Base-by-base conservation (phyloP, 35 echinoderm and acorn worm species). In the Chiridota heheva region DNA sequence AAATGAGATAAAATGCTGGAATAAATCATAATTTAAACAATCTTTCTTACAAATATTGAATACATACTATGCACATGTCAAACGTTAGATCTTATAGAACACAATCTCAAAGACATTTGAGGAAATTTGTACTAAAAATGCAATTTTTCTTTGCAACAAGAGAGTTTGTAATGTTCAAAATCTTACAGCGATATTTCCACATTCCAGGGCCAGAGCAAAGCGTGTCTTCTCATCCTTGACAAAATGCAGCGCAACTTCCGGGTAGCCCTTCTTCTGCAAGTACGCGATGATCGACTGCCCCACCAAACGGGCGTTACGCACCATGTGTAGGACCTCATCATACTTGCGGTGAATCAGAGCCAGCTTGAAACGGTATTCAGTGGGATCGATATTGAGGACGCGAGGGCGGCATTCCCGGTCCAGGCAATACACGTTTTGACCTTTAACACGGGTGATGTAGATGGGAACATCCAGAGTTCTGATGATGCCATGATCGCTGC, bases 241-340 rank as follows among this genome's bases (percentile, higher is more conserved):
- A 68, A 96, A 96, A 58, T 96, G 93, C 20, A 96, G 80, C 3
- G 93, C 93, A 13, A 96, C 93, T 72, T 96, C 93, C 27, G 93
- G 93, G 78, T 96, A 96, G 0, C 93, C 93, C 69, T 96, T 96
- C 93, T 96, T 91, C 88, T 96, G 93, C 26, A 96, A 84, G 73
- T 96, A 96, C 1, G 93, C 93, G 5, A 96, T 96, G 84, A 96
- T 96, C 22, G 93, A 96, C 88, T 96, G 93, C 2, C 93, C 93
- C 1, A 96, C 93, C 38, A 96, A 70, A 71, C 91, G 90, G 27
- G 93, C 93, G 0, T 81, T 90, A n/a, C 93, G 83, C 36, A 96
- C 93, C 93, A 96, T 96, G 78, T 96, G 93, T 13, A 96, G 81
- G 8, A 96, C 93, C 68, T 96, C 93, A 30, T 96, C 93, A 42